phyloP scores from a whole-genome alignment of 2,113 vertebrate species.

The Struthio camelus region DNA sequence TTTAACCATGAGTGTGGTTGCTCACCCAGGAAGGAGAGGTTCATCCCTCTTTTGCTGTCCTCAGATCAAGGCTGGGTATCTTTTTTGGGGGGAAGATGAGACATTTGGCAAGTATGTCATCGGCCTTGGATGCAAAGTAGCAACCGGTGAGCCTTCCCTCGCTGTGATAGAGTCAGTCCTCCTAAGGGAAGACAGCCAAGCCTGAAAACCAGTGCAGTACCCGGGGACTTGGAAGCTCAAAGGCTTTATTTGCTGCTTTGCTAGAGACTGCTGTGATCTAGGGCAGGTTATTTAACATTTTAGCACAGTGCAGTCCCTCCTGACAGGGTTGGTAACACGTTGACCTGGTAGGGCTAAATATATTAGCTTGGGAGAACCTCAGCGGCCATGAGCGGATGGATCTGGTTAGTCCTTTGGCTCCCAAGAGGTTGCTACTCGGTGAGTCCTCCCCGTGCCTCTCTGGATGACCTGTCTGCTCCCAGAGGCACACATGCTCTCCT shows the following conservation, averaged over 20 bases:
- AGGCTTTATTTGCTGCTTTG: neutral
- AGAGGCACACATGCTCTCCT: neutral
- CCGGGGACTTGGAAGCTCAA: rapidly evolving
- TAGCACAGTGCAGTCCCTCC: neutral
- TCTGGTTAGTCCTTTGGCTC: neutral
- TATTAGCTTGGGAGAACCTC: rapidly evolving
- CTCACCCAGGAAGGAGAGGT: neutral
- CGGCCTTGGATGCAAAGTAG: neutral
- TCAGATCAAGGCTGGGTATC: neutral
- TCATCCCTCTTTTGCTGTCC: neutral
- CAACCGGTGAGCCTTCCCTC: neutral
- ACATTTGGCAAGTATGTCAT: neutral
- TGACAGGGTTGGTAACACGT: rapidly evolving
- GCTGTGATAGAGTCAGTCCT: neutral
- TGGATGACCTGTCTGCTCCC: neutral
- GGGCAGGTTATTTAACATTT: neutral
- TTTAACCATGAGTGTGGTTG: rapidly evolving
- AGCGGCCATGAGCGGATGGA: neutral
- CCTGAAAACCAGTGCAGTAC: neutral
- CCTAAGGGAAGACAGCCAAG: neutral
- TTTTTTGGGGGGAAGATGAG: neutral
- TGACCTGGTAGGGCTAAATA: neutral
- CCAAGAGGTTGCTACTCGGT: rapidly evolving
- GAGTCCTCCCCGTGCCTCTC: neutral
- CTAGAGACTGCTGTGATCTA: rapidly evolving